phyloP scores from a whole-genome alignment of 2,113 vertebrate genomes.

The Lutjanus erythropterus region DNA sequence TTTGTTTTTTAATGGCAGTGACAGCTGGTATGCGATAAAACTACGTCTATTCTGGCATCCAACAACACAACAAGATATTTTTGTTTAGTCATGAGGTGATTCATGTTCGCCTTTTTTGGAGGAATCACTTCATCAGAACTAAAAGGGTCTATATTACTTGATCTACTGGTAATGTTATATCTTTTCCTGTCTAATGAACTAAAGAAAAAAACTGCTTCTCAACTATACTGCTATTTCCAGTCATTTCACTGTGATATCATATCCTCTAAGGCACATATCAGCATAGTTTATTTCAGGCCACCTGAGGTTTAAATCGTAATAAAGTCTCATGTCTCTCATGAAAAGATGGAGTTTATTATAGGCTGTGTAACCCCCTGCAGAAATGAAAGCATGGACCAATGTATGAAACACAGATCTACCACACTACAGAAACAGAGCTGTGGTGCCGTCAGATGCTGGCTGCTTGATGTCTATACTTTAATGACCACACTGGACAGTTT shows the following conservation, averaged over 20 bases:
- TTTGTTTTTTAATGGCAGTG: too few species aligned
- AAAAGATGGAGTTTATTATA: constrained; percentile 38
- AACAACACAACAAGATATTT: too few species aligned
- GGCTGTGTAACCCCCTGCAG: constrained; percentile 2
- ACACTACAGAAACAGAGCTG: constrained; percentile 13
- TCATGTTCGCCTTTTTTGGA: too few species aligned
- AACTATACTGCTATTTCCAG: not conserved
- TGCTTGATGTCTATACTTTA: constrained; percentile 15
- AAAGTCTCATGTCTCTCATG: constrained; percentile 10
- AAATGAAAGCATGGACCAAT: constrained; percentile 26
- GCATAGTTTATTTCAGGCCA: constrained; percentile 26
- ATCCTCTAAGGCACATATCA: constrained; percentile 14
- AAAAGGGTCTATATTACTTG: not conserved
- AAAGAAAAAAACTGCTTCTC: constrained; percentile 2
- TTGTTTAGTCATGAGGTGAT: too few species aligned
- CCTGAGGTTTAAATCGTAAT: constrained; percentile 34
- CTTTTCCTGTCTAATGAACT: not conserved
- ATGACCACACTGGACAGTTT: not conserved
- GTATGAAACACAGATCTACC: not conserved
- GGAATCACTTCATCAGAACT: too few species aligned
- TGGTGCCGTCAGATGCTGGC: not conserved
- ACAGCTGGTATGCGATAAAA: too few species aligned
- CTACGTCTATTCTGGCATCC: too few species aligned
- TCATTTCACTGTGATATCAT: constrained; percentile 10
- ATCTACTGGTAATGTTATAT: not conserved